Evolutionary conservation across 2,888 invertebrate genomes (phyloP).

Genomic region (Lysandra coridon): DNA sequence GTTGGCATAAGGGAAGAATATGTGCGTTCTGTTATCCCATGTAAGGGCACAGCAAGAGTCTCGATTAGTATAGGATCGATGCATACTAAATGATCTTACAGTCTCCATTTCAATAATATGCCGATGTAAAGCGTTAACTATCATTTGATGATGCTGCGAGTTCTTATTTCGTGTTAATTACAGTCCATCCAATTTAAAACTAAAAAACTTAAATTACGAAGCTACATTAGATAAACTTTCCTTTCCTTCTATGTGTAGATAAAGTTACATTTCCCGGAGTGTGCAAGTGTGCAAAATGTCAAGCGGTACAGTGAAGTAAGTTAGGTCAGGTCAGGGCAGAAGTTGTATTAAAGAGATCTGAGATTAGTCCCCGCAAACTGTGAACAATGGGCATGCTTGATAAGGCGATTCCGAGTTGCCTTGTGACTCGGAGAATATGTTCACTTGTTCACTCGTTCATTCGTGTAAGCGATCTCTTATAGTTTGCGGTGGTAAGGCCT

Average conservation of each 20-base stretch:
- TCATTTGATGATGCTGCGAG: too few species aligned
- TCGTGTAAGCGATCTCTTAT: not conserved
- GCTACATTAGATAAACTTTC: not conserved
- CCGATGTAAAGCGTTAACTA: too few species aligned
- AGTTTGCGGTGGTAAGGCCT: not conserved
- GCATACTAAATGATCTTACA: too few species aligned
- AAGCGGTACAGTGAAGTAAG: not conserved
- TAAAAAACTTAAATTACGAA: too few species aligned
- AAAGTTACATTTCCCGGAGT: not conserved
- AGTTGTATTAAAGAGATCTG: slow-evolving; percentile 19
- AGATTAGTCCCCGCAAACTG: slow-evolving; percentile 19
- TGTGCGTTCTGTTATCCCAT: too few species aligned
- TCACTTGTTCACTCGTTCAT: slow-evolving; percentile 3
- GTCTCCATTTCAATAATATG: too few species aligned
- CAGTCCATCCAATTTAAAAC: too few species aligned
- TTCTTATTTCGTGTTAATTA: too few species aligned
- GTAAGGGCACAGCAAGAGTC: too few species aligned
- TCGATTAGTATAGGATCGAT: too few species aligned
- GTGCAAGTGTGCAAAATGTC: slow-evolving; percentile 5
- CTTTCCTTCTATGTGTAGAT: not conserved
- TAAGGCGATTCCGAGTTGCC: slow-evolving; percentile 1
- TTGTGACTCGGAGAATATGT: not conserved
- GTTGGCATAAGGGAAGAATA: too few species aligned
- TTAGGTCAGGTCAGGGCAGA: slow-evolving; percentile 21
- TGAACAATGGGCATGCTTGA: slow-evolving; percentile 12